Evolutionary conservation across 2,888 invertebrate genomes (phyloP).

Genomic region (Melikaiella ostensackeni): DNA sequence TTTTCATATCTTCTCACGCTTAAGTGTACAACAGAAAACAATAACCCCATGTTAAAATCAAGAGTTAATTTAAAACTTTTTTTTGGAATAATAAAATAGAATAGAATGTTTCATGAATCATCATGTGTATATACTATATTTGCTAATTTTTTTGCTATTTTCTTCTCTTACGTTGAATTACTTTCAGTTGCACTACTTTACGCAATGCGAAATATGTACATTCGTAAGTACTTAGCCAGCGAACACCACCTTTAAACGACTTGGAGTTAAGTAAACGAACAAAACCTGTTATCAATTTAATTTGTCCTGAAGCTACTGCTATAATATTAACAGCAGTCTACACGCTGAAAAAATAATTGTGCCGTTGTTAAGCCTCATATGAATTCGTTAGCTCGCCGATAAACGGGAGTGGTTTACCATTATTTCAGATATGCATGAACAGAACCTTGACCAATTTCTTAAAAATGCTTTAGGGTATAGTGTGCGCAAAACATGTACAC

Average conservation of each 20-base stretch:
- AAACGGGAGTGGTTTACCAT: background rate
- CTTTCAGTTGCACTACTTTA: constrained; percentile 5
- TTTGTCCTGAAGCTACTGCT: constrained; percentile 21
- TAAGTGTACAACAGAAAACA: background rate
- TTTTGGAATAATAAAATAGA: background rate
- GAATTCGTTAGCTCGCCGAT: background rate
- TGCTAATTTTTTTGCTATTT: background rate
- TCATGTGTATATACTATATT: background rate
- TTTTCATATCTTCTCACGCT: constrained; percentile 17
- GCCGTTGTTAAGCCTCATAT: background rate
- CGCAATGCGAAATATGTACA: constrained; percentile 14
- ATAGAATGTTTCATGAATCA: background rate
- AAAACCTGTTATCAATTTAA: constrained; percentile 26
- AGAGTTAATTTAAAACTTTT: background rate
- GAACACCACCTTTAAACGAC: background rate
- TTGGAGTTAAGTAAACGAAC: constrained; percentile 15
- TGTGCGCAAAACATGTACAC: too few species aligned
- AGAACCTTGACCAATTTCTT: background rate
- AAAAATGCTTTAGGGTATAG: background rate
- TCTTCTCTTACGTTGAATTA: background rate
- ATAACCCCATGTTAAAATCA: background rate
- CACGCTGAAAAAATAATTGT: constrained; percentile 8
- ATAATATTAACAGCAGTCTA: background rate
- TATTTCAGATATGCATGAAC: background rate
- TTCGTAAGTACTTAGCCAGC: constrained; percentile 14